Evolutionary conservation across 2,888 invertebrate species (phyloP).

Genomic region (Rhamphomyia laevipes): DNA sequence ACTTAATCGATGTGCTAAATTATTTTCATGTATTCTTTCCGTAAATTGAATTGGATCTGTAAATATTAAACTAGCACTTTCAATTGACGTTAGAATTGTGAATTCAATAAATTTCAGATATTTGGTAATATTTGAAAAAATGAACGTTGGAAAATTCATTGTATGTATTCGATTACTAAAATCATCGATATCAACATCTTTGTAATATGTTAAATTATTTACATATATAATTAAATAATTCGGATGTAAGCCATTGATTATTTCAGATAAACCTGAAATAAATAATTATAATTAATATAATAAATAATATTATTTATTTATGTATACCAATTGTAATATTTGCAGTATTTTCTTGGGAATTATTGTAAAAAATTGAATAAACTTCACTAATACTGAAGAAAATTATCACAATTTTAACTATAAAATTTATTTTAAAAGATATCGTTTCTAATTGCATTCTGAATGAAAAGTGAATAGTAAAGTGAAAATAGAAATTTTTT

Average conservation of each 20-base stretch:
- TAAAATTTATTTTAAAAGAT: too few relatives aligned
- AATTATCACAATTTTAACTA: too few relatives aligned
- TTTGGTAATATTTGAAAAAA: slow-evolving; percentile 27
- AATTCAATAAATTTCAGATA: slow-evolving; percentile 31
- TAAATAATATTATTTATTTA: too few relatives aligned
- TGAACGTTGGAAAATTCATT: slow-evolving; percentile 26
- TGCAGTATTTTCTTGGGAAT: too few relatives aligned
- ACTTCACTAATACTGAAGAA: too few relatives aligned
- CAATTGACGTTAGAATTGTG: slow-evolving; percentile 27
- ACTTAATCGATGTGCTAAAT: slow-evolving; percentile 28
- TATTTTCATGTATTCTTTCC: slow-evolving; percentile 24
- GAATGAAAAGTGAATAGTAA: too few relatives aligned
- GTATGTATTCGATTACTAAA: slow-evolving; percentile 30
- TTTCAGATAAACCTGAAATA: slow-evolving; percentile 28
- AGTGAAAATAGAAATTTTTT: too few relatives aligned
- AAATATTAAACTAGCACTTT: slow-evolving; percentile 34
- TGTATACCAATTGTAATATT: too few relatives aligned
- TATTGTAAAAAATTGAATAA: too few relatives aligned
- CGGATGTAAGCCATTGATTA: slow-evolving; percentile 29
- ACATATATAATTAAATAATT: slow-evolving; percentile 26
- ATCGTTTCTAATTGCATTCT: too few relatives aligned
- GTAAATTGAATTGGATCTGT: slow-evolving; percentile 26
- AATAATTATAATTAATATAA: too few relatives aligned
- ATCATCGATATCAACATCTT: slow-evolving; percentile 24
- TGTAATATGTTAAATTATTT: too few relatives aligned